Evolutionary conservation across 2,797 vertebrate genomes (phyloP).

Genomic region (Rousettus madagascariensis): DNA sequence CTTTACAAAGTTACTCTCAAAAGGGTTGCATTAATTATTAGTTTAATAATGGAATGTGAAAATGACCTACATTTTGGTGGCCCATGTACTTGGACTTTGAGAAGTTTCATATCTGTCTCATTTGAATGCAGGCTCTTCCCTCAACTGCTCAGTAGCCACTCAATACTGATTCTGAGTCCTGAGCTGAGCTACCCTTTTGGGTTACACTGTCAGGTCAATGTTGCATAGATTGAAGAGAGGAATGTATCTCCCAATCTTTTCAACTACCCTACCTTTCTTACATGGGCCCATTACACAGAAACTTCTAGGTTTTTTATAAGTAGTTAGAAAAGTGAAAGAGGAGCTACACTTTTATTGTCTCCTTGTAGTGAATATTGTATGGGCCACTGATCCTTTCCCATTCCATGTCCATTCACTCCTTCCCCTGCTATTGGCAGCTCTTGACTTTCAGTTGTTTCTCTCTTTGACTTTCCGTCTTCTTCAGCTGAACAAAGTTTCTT

Average conservation of each 20-base stretch:
- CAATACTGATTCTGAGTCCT: not conserved
- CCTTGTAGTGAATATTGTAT: not conserved
- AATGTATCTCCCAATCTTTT: not conserved
- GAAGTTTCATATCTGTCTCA: not conserved
- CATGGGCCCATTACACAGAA: not conserved
- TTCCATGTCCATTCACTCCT: not conserved
- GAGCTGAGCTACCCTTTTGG: not conserved
- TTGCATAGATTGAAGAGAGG: not conserved
- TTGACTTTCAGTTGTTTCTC: not conserved
- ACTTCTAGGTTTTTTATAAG: not conserved
- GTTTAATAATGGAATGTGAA: not conserved
- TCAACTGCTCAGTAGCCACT: not conserved
- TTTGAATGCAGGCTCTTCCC: not conserved
- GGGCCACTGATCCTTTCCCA: not conserved
- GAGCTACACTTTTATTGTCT: not conserved
- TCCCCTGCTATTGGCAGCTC: not conserved
- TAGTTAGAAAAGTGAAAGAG: not conserved
- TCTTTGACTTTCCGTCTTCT: not conserved
- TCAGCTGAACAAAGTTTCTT: not conserved
- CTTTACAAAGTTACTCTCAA: slow-evolving; percentile 1
- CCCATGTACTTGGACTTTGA: not conserved
- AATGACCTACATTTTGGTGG: not conserved
- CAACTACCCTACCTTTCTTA: not conserved
- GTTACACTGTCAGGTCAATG: not conserved
- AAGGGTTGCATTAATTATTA: not conserved